Evolutionary conservation across 2,113 vertebrate species (phyloP).

Genomic region (Riparia riparia): DNA sequence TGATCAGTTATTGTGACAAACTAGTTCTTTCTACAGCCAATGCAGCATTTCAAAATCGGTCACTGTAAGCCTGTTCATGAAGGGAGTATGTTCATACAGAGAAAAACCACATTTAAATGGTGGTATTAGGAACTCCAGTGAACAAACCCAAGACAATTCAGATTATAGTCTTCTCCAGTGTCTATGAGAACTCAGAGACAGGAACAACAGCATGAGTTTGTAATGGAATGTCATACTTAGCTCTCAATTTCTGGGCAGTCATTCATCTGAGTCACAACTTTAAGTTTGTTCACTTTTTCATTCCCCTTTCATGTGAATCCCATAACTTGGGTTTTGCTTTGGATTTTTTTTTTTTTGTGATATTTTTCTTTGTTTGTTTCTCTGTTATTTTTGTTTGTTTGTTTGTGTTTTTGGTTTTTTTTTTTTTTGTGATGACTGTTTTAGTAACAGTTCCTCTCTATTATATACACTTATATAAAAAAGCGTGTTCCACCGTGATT

Average conservation of each 20-base stretch:
- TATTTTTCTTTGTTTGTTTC: background rate
- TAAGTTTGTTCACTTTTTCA: background rate
- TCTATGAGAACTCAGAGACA: background rate
- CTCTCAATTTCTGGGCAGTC: background rate
- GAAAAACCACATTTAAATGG: background rate
- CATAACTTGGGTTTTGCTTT: background rate
- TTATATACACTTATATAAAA: background rate
- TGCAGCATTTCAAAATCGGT: background rate
- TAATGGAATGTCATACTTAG: background rate
- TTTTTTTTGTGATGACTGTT: background rate
- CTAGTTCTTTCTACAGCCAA: background rate
- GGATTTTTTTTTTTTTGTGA: background rate
- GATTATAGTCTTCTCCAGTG: background rate
- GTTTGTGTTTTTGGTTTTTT: background rate
- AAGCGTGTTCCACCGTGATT: accelerated
- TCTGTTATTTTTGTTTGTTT: background rate
- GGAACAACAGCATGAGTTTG: background rate
- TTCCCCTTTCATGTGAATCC: background rate
- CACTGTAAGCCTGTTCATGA: background rate
- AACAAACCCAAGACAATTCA: background rate
- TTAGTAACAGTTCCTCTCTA: background rate
- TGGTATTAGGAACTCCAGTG: background rate
- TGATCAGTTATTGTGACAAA: background rate
- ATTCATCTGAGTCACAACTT: constrained; percentile 15
- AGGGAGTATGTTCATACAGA: background rate